These are phyloP conservation scores for Loris lydekkerianus DNA, from an alignment of 2,797 vertebrate genomes.

Conservation along the genomic window DNA sequence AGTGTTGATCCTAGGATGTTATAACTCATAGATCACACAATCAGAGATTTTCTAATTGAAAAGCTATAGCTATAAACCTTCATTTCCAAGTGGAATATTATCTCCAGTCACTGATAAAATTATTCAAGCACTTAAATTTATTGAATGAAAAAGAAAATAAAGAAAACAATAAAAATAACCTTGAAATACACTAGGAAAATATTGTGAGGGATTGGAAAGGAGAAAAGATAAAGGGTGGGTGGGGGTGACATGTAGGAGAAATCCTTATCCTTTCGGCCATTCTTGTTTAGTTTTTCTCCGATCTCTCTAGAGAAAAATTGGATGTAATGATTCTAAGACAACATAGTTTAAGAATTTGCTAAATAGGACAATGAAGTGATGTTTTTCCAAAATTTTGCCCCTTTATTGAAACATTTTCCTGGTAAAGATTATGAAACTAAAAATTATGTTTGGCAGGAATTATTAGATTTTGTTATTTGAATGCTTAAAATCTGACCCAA, in stretches of 20 bases:
- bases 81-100: neutral
- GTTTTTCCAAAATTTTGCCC: neutral
- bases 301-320: neutral
- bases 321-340: neutral
- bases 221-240: neutral
- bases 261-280: neutral
- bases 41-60: constrained; percentile 10
- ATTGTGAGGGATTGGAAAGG: neutral
- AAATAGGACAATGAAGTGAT: neutral
- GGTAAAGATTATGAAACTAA: neutral
- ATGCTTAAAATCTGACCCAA: neutral
- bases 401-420: neutral
- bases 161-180: neutral
- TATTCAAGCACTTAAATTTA: neutral
- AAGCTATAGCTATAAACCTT: neutral
- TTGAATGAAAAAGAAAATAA: neutral
- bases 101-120: neutral
- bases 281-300: neutral
- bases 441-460: neutral
- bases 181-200: neutral
- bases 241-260: accelerated
- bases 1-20: neutral
- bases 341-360: neutral
- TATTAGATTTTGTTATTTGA: constrained; percentile 17
- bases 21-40: neutral